Evolutionary conservation across 2,888 invertebrate genomes (phyloP).

Genomic region (Ceraclea dissimilis): DNA sequence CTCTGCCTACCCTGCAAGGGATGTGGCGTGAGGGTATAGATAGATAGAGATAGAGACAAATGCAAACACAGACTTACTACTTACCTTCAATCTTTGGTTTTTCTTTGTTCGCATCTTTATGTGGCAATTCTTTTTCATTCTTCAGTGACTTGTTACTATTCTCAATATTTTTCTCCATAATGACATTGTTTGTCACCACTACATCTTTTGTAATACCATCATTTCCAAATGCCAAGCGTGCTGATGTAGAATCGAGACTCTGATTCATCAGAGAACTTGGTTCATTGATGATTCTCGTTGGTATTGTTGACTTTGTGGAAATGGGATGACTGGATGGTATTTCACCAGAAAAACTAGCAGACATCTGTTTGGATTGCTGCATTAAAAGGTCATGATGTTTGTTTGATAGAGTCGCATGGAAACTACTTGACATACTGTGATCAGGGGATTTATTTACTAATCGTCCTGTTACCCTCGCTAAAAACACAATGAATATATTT

Average conservation of each 20-base stretch:
- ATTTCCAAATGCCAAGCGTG: conserved; percentile 28
- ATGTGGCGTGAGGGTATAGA: no score
- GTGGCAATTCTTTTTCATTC: not conserved
- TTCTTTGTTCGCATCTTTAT: not conserved
- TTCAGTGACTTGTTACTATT: not conserved
- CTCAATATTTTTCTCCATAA: conserved; percentile 3
- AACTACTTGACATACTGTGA: conserved; percentile 60
- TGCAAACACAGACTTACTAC: no score
- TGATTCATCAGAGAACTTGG: conserved; percentile 33
- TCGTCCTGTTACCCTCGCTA: conserved; percentile 23
- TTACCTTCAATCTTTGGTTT: not conserved
- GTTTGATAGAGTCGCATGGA: conserved; percentile 46
- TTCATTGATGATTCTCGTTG: conserved; percentile 5
- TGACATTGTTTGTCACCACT: not conserved
- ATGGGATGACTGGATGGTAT: conserved; percentile 26
- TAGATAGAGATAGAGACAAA: no score
- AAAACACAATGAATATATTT: conserved; percentile 2
- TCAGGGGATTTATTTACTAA: conserved; percentile 54
- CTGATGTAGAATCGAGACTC: conserved; percentile 38
- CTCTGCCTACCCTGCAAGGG: no score
- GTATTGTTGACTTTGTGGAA: conserved; percentile 10
- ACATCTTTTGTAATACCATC: conserved; percentile 27
- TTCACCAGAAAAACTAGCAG: conserved; percentile 36
- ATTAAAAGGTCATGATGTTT: conserved; percentile 29
- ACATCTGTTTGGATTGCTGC: conserved; percentile 36